Evolutionary conservation across 1,140 invertebrate species (phyloP).

Genomic region (Oreohelix idahoensis): DNA sequence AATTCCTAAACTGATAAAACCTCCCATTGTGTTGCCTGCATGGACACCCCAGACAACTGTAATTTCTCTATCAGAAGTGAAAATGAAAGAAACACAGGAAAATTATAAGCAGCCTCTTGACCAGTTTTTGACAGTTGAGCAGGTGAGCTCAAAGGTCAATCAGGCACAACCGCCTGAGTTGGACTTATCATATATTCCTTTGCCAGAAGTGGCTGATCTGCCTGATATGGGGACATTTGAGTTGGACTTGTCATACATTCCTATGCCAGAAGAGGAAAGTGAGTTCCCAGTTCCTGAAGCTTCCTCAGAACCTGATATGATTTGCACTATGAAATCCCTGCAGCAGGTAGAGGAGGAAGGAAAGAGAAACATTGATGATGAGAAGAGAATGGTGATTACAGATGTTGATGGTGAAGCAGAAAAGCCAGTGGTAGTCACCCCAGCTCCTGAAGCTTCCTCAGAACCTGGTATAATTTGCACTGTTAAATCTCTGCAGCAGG

Average conservation of each 20-base stretch:
- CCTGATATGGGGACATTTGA: too few species aligned
- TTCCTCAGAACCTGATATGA: too few species aligned
- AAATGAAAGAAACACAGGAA: conserved; percentile 14
- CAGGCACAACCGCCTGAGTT: not conserved
- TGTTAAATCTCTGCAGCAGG: not conserved
- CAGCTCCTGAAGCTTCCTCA: too few species aligned
- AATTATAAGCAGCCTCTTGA: conserved; percentile 7
- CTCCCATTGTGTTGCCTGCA: not conserved
- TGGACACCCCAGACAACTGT: not conserved
- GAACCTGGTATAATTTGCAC: not conserved
- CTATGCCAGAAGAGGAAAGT: conserved; percentile 12
- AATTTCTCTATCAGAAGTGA: not conserved
- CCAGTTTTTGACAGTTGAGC: conserved; percentile 12
- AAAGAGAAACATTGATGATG: not conserved
- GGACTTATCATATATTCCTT: not conserved
- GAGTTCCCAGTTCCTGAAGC: not conserved
- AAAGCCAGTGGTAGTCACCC: too few species aligned
- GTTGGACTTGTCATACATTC: conserved; percentile 6
- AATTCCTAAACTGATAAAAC: conserved; percentile 36
- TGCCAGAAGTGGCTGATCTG: not conserved
- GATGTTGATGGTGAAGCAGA: not conserved
- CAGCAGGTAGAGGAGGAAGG: not conserved
- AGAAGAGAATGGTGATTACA: conserved; percentile 6
- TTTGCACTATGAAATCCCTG: too few species aligned
- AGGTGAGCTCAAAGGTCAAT: not conserved